These are phyloP conservation scores for Philopotamus ludificatus DNA, from an alignment of 1,140 invertebrate species.

Conservation along the genomic window DNA sequence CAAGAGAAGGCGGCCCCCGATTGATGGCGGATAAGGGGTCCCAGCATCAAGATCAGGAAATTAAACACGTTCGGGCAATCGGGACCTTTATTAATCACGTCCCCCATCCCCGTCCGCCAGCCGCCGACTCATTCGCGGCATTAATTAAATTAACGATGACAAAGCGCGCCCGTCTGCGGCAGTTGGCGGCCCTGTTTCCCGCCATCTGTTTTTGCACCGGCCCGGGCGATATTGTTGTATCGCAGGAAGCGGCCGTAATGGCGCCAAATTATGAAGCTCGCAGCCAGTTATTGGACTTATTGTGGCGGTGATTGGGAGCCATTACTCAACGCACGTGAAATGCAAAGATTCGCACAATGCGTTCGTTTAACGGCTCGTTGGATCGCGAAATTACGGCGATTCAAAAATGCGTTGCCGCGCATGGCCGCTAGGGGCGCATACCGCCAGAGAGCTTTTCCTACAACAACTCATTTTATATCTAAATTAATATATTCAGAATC, in stretches of 20 bases:
- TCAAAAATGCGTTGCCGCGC: no score
- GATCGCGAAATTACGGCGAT: no score
- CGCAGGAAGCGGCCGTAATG: neutral
- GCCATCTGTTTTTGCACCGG: slow-evolving; percentile 1
- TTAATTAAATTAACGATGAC: slow-evolving; percentile 39
- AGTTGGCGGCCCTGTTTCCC: slow-evolving; percentile 16
- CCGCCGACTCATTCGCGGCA: slow-evolving; percentile 10
- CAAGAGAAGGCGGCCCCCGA: slow-evolving; percentile 4
- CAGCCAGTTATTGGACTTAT: neutral
- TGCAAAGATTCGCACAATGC: no score
- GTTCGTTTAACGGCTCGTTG: no score
- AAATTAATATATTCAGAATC: no score
- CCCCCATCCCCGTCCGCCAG: slow-evolving; percentile 9
- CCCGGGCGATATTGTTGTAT: slow-evolving; percentile 9
- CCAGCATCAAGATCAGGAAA: slow-evolving; percentile 33
- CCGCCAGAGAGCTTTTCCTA: no score
- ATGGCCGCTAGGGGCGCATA: no score
- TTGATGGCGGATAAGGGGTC: slow-evolving; percentile 30
- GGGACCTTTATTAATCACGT: slow-evolving; percentile 34
- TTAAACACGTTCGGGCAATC: slow-evolving; percentile 36
- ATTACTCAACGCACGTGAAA: no score
- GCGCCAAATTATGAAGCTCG: neutral
- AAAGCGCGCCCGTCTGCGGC: slow-evolving; percentile 32
- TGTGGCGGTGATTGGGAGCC: neutral
- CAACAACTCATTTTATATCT: no score